Evolutionary conservation across 2,797 vertebrate species (phyloP).

Genomic region (Gorsachius magnificus): DNA sequence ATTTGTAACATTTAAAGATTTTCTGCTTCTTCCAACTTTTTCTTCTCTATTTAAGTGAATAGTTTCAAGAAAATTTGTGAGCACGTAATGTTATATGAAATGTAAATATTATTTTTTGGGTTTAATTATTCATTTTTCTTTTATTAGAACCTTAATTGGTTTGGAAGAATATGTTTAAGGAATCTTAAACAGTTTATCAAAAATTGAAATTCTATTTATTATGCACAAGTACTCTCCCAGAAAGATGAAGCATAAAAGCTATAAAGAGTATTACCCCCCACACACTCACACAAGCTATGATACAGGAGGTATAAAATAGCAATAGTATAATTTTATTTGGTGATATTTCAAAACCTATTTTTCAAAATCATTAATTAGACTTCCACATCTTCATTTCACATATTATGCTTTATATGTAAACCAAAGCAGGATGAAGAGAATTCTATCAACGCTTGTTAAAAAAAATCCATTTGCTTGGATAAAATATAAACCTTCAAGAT

Average conservation of each 20-base stretch:
- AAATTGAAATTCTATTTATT: background rate
- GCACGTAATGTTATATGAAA: background rate
- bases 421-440: background rate
- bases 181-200: background rate
- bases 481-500: background rate
- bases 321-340: background rate
- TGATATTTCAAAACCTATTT: background rate
- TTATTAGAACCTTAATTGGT: too few relatives aligned
- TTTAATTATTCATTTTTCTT: background rate
- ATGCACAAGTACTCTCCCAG: rapidly evolving
- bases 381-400: background rate
- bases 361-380: background rate
- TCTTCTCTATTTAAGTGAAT: background rate
- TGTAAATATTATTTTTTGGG: rapidly evolving
- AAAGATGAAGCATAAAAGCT: background rate
- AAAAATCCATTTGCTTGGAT: background rate
- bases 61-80: background rate
- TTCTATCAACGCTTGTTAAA: background rate
- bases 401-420: background rate
- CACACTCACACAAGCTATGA: background rate
- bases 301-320: background rate
- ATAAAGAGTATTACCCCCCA: background rate
- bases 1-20: background rate
- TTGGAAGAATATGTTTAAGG: rapidly evolving
- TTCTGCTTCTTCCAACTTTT: background rate